phyloP scores from a whole-genome alignment of 2,797 vertebrate genomes.

The Enteromius thamalakanensis region DNA sequence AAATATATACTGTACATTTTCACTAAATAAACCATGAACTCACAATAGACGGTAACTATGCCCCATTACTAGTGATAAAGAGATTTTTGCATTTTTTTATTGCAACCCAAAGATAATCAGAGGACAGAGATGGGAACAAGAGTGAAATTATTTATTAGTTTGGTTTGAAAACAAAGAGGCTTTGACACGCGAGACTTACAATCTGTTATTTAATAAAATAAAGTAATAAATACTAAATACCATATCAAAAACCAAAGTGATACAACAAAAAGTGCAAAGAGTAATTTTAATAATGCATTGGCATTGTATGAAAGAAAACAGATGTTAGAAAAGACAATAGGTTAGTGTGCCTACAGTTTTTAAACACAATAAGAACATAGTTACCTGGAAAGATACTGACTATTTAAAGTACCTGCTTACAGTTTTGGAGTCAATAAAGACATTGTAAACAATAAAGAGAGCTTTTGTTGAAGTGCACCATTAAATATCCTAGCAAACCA shows the following conservation, averaged over 20 bases:
- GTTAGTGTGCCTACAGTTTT: background rate
- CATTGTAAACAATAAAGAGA: background rate
- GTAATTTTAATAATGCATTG: background rate
- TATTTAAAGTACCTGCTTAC: constrained; percentile 1
- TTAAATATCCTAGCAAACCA: background rate
- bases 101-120: too few species aligned
- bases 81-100: too few species aligned
- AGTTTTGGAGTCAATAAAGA: background rate
- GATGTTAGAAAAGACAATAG: background rate
- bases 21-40: background rate
- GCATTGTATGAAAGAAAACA: background rate
- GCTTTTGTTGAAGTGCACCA: too few species aligned
- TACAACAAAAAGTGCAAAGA: constrained; percentile 2
- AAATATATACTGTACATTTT: background rate
- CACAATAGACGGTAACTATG: too few species aligned
- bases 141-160: background rate
- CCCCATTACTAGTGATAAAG: too few species aligned
- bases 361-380: background rate
- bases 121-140: too few species aligned
- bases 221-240: background rate
- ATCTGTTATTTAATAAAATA: constrained; percentile 20
- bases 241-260: background rate
- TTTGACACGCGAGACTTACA: background rate
- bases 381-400: background rate
- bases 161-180: background rate